phyloP scores from a whole-genome alignment of 2,888 invertebrate genomes.

The Sinopyrophorus schimmeli region DNA sequence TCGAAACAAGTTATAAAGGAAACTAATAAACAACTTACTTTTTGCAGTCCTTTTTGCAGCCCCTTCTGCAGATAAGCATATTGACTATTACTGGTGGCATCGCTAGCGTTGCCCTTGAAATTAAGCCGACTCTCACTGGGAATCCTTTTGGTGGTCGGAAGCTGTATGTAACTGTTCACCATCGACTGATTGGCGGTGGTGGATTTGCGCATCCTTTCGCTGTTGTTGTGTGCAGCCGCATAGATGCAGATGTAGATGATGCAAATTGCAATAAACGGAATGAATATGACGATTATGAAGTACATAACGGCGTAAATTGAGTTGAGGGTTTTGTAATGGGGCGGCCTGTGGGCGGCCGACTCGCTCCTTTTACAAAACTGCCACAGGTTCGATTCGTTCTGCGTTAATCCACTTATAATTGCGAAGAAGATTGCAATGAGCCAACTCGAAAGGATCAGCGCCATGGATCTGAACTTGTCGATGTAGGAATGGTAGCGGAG shows the following conservation, averaged over 20 bases:
- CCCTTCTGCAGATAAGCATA: slow-evolving; percentile 31
- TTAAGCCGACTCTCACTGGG: slow-evolving; percentile 50
- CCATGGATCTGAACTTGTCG: slow-evolving; percentile 57
- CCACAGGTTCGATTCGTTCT: slow-evolving; percentile 56
- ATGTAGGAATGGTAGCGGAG: slow-evolving; percentile 64
- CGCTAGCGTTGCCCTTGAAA: slow-evolving; percentile 6
- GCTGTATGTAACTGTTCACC: slow-evolving; percentile 56
- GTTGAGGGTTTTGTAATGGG: slow-evolving; percentile 48
- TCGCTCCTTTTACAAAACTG: slow-evolving; percentile 48
- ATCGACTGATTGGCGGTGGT: slow-evolving; percentile 57
- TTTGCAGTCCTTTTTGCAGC: slow-evolving; percentile 45
- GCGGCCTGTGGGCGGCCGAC: too few relatives aligned
- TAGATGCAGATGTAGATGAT: slow-evolving; percentile 77
- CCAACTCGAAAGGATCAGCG: slow-evolving; percentile 59
- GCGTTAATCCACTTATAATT: slow-evolving; percentile 55
- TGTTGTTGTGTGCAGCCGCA: slow-evolving; percentile 74
- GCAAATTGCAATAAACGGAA: slow-evolving; percentile 66
- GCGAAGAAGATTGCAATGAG: slow-evolving; percentile 55
- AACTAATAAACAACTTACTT: slow-evolving; percentile 8
- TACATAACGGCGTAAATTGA: slow-evolving; percentile 56
- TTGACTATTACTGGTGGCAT: background rate
- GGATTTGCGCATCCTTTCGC: slow-evolving; percentile 60
- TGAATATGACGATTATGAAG: slow-evolving; percentile 56
- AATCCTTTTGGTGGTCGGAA: slow-evolving; percentile 52
- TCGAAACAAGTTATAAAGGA: background rate